Base-by-base conservation (phyloP, 2,797 vertebrate species). In the Philypnodon macrostomus region DNA sequence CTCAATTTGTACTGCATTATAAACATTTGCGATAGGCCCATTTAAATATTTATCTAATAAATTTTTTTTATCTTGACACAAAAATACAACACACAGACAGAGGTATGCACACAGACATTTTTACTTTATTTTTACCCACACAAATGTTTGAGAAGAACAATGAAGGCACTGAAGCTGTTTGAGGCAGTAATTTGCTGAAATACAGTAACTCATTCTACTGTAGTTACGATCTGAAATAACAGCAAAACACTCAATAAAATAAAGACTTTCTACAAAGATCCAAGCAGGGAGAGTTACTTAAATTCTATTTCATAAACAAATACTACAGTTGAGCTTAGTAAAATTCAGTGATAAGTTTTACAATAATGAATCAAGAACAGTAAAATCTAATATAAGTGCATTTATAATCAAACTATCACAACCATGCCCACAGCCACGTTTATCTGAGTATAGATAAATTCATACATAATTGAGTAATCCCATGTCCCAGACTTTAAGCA, bases 41-140 rank as follows among this genome's bases (percentile, higher is more conserved):
- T n/a, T n/a, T n/a, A n/a, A n/a, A n/a, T n/a, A n/a, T n/a, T n/a
- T n/a, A n/a, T n/a, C n/a, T n/a, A n/a, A n/a, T n/a, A n/a, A n/a
- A n/a, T n/a, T n/a, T n/a, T n/a, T n/a, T n/a, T n/a, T n/a, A n/a
- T n/a, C n/a, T n/a, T n/a, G n/a, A n/a, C n/a, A n/a, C n/a, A n/a
- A n/a, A n/a, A n/a, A n/a, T n/a, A n/a, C n/a, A 59, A 44, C n/a
- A 16, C 32, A 50, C 5, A 12, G n/a, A 4, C 4, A 53, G 33
- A 40, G 11, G 15, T 45, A 48, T 24, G 21, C 32, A 54, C 26
- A 50, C 15, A 53, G 31, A 52, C 21, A 51, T 9, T 17, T n/a
- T 15, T 16, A 58, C 16, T 15, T 41, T 19, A 38, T 54, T 38
- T 37, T 21, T 7, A 58, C 38, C 26, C 47, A 33, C 13, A 63